Conservation (phyloP, 1,140 invertebrate species). For the Dryas iulia region DNA sequence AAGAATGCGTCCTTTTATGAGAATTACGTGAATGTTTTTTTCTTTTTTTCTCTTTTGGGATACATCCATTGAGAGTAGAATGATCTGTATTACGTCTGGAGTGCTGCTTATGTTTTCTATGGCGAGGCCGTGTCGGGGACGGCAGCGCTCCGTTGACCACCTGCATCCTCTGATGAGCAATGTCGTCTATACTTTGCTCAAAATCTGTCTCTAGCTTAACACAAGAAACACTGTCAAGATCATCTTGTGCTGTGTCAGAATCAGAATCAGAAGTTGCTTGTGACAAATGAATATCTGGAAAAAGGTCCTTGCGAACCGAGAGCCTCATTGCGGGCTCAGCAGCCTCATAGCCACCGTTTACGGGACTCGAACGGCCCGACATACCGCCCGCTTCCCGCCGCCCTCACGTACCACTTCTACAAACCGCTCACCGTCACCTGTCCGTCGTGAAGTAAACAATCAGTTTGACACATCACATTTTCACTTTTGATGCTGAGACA, state of each 20-base stretch:
- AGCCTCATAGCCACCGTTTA: conserved; percentile 71
- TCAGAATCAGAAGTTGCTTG: conserved; percentile 48
- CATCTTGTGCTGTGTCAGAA: conserved; percentile 43
- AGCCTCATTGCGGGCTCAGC: conserved; percentile 65
- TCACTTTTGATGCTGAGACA: conserved; percentile 74
- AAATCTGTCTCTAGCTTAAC: conserved; percentile 78
- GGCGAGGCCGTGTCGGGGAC: conserved; percentile 52
- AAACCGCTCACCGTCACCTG: conserved; percentile 78
- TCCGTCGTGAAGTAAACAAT: conserved; percentile 80
- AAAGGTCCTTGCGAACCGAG: conserved; percentile 74
- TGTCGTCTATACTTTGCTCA: conserved; percentile 77
- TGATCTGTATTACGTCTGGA: conserved; percentile 58
- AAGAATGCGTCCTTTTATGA: conserved; percentile 52
- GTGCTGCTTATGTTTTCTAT: conserved; percentile 69
- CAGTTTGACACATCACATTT: conserved; percentile 81
- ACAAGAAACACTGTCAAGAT: conserved; percentile 54
- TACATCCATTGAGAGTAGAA: conserved; percentile 61
- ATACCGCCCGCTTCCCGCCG: conserved; percentile 72
- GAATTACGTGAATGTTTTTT: conserved; percentile 63
- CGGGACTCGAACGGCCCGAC: conserved; percentile 73
- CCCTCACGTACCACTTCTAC: conserved; percentile 73
- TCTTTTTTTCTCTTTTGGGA: conserved; percentile 61
- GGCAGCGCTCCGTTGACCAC: conserved; percentile 55
- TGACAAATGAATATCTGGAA: conserved; percentile 58
- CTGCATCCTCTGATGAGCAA: conserved; percentile 61